These are phyloP conservation scores for Dendrophyllia cribrosa DNA, from an alignment of 64 coral and sea anemone genomes.

Conservation along the genomic window DNA sequence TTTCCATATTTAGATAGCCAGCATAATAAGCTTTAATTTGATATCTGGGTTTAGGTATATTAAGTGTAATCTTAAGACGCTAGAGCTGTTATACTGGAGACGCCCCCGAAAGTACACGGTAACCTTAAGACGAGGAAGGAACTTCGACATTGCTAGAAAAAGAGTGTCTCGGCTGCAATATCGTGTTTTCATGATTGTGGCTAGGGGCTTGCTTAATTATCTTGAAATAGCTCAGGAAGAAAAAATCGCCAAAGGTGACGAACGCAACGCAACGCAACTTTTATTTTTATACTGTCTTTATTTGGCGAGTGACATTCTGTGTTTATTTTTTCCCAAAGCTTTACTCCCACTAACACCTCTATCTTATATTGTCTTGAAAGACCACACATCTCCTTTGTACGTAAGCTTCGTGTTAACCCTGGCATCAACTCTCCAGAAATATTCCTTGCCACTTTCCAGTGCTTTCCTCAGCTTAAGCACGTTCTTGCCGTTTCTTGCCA, in stretches of 20 bases:
- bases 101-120: too few relatives aligned
- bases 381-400: slow-evolving; percentile 14
- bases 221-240: too few relatives aligned
- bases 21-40: too few relatives aligned
- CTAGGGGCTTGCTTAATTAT: too few relatives aligned
- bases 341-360: not conserved
- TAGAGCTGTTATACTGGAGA: too few relatives aligned
- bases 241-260: too few relatives aligned
- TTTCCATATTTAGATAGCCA: too few relatives aligned
- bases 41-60: too few relatives aligned
- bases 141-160: too few relatives aligned
- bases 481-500: slow-evolving; percentile 36
- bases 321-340: not conserved
- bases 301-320: not conserved
- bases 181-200: too few relatives aligned
- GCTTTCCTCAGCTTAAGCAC: slow-evolving; percentile 51
- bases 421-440: slow-evolving; percentile 80
- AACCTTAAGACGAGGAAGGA: not conserved
- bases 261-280: not conserved
- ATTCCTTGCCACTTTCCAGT: slow-evolving; percentile 25
- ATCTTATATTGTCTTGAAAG: not conserved
- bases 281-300: not conserved
- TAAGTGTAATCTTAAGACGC: too few relatives aligned
- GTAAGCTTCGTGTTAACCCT: slow-evolving; percentile 26
- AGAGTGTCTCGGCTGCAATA: too few relatives aligned